These are phyloP conservation scores for Pocillopora verrucosa DNA, from an alignment of 64 coral and sea anemone genomes.

Conservation along the genomic window DNA sequence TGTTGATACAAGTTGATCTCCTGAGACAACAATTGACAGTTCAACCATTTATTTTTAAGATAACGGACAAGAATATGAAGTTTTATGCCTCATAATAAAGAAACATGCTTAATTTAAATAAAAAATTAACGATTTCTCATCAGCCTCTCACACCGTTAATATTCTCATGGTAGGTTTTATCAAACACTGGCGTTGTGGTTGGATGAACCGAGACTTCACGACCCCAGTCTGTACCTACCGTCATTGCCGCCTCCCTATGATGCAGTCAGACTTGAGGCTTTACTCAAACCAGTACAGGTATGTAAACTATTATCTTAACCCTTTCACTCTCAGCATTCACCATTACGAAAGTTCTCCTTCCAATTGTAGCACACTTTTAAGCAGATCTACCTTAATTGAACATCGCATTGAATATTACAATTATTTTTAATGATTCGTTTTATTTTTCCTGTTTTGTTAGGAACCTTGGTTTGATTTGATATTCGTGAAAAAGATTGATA, in stretches of 20 bases:
- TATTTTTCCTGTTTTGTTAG: slow-evolving; percentile 21
- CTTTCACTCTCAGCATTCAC: background rate
- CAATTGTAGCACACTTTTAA: too few species aligned
- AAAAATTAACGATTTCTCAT: too few species aligned
- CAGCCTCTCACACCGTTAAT: background rate
- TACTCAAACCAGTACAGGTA: slow-evolving; percentile 71
- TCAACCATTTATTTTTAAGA: background rate
- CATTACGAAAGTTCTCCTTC: background rate
- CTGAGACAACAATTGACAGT: background rate
- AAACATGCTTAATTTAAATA: too few species aligned
- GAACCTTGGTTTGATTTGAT: slow-evolving; percentile 81
- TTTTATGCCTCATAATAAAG: too few species aligned
- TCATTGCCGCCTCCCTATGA: slow-evolving; percentile 88
- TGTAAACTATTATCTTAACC: background rate
- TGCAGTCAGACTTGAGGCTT: slow-evolving; percentile 56
- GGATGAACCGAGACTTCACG: slow-evolving; percentile 93
- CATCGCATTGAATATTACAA: too few species aligned
- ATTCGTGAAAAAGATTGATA: slow-evolving; percentile 82
- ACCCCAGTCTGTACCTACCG: slow-evolving; percentile 79
- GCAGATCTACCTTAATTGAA: too few species aligned
- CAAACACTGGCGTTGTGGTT: slow-evolving; percentile 89
- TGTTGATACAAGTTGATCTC: background rate
- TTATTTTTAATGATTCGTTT: too few species aligned
- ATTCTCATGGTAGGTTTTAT: slow-evolving; percentile 66
- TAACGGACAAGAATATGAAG: background rate